Evolutionary conservation across 2,113 vertebrate species (phyloP), one percentile per base, ranked within the genome.

Genomic region (Aviceda subcristata): DNA sequence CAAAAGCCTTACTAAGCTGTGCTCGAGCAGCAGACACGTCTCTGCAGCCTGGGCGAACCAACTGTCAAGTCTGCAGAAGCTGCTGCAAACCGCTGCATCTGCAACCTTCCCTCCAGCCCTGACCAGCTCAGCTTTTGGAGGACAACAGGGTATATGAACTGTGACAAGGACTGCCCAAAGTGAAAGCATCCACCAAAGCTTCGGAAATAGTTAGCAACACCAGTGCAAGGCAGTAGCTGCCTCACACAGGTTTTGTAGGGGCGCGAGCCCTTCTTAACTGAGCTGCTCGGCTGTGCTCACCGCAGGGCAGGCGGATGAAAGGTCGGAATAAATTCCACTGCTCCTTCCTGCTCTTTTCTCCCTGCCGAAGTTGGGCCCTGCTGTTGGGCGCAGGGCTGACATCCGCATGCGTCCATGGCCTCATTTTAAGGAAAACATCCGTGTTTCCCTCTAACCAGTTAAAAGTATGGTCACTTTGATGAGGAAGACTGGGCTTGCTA

Each of bases 351-450:
- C 19, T 43, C 16, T 75, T 30, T 60, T 81, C 45, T 75, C 77
- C 23, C 32, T 53, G 15, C 15, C 2, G 0, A 57, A 56, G 18
- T 62, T 4, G 2, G n/a, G 19, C 41, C 17, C 20, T 51, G 34
- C 86, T 78, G 15, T 12, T 71, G 51, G 45, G 34, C 0, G 0
- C 0, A 0, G 15, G 24, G 55, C 48, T 86, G 62, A 75, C 13
- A 17, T 12, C 27, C 57, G 8, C 15, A 8, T 0, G 0, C 3
- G 1, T 55, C 43, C 26, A 1, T 51, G 20, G 59, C 41, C n/a
- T 57, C 26, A 4, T 75, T 62, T 81, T 55, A 85, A 75, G 60
- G 30, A 27, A 64, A n/a, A 39, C 21, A 32, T 29, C 46, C 1
- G 0, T 23, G 9, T 77, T 88, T 86, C 18, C 19, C 57, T 90